phyloP scores from a whole-genome alignment of 2,797 vertebrate genomes.

The Monodelphis domestica region DNA sequence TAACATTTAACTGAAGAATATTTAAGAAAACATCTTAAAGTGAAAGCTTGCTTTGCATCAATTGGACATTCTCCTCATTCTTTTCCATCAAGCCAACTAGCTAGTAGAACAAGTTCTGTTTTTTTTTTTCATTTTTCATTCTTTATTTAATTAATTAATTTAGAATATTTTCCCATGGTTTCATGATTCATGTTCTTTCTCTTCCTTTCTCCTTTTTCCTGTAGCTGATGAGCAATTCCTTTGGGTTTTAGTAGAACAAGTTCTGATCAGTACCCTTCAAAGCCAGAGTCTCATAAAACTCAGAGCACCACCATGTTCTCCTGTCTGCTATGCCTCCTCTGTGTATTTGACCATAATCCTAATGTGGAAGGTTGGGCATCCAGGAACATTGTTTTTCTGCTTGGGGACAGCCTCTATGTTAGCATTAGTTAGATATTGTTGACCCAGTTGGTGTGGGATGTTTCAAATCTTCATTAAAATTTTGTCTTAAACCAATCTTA shows the following conservation, averaged over 20 bases:
- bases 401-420: not conserved
- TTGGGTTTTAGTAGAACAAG: too few relatives aligned
- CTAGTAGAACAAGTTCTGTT: not conserved
- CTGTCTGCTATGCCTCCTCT: not conserved
- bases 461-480: not conserved
- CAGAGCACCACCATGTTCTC: not conserved
- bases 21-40: not conserved
- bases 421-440: not conserved
- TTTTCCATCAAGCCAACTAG: not conserved
- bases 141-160: too few relatives aligned
- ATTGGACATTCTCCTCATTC: not conserved
- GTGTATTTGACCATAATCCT: not conserved
- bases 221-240: too few relatives aligned
- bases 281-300: not conserved
- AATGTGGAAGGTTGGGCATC: not conserved
- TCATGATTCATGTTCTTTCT: too few relatives aligned
- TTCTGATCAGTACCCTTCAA: not conserved
- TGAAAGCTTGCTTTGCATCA: not conserved
- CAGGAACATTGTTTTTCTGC: not conserved
- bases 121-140: too few relatives aligned
- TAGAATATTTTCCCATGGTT: too few relatives aligned
- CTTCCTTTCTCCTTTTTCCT: too few relatives aligned
- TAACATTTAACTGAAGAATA: not conserved
- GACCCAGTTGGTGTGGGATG: not conserved
- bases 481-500: not conserved